Percentiles rank a stretch among this genome's conserved stretches.
Evolutionary conservation across 1,140 invertebrate species (phyloP).

Genomic region (Archivesica marissinica): DNA sequence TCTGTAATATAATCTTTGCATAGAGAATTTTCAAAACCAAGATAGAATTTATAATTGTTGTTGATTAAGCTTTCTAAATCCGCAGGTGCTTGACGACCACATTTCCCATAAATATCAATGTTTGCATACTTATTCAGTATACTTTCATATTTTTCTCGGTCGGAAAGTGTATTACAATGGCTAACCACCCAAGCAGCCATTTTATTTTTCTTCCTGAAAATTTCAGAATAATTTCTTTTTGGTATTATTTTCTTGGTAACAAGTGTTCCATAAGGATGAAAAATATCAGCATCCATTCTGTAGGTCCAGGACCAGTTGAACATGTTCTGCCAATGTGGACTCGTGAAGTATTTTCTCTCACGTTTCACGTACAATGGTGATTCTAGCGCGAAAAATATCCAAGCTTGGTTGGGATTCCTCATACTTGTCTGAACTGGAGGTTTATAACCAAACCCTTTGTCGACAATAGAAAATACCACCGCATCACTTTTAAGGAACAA

Average conservation of each 20-base stretch:
- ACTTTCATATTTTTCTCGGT: conserved; percentile 85
- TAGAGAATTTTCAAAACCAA: conserved; percentile 92
- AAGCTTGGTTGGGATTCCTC: conserved; percentile 50
- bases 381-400: conserved; percentile 55
- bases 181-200: conserved; percentile 88
- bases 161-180: conserved; percentile 86
- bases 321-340: conserved; percentile 12
- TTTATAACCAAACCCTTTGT: neutral
- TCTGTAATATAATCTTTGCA: conserved; percentile 98
- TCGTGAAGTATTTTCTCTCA: neutral
- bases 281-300: conserved; percentile 50
- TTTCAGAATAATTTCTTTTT: conserved; percentile 31
- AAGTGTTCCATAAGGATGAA: conserved; percentile 40
- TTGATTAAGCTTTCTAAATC: conserved; percentile 61
- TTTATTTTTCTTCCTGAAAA: conserved; percentile 64
- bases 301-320: conserved; percentile 55
- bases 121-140: conserved; percentile 85
- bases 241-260: neutral
- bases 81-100: conserved; percentile 77
- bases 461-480: conserved; percentile 32
- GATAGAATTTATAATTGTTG: conserved; percentile 81
- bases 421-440: conserved; percentile 8
- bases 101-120: conserved; percentile 88
- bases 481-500: conserved; percentile 16
- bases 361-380: conserved; percentile 18